Evolutionary conservation across 2,797 vertebrate genomes (phyloP), one percentile per base, ranked within the genome.

Genomic region (Denticeps clupeoides): DNA sequence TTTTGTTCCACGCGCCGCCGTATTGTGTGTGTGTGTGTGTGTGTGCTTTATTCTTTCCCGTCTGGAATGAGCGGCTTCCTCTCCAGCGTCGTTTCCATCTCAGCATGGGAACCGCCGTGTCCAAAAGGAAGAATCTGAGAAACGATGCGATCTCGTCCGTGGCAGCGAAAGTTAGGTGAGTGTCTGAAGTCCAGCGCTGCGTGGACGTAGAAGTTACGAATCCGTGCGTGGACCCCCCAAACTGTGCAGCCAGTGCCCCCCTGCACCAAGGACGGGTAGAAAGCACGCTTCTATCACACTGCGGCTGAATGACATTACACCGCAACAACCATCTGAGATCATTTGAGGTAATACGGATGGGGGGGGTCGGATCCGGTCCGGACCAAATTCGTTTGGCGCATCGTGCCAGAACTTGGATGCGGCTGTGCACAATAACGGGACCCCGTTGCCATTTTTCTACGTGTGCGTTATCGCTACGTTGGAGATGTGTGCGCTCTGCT

Each of bases 101-200:
- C 83, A 89, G 87, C 79, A 97, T 96, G 93, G 93, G 92, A 84
- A 89, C 89, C 69, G 87, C 89, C 74, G 90, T 83, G 77, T 97
- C 93, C 85, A 91, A 89, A 78, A 89, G 89, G 79, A 93, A 86
- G 82, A 87, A 85, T 81, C 71, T 93, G 67, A 87, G 89, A 78
- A 91, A 87, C 81, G 90, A 97, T 85, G 90, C 92, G 69, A 93
- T 94, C 78, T 95, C 90, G 53, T 95, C 91, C 12, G 91, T 93
- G 75, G 92, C 91, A 63, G 87, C 90, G 71, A 97, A 97, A 93
- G 92, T 97, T 83, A 84, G 93, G 93, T 96, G 84, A 89, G 32
- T 19, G 26, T 48, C 22, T 9, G 12, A 25, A 25, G 24, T 32
- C 48, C 37, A 18, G 23, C 32, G 46, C 46, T 38, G 12, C 12